Conservation (phyloP, 1,140 invertebrate species). For the Dendrolimus kikuchii region DNA sequence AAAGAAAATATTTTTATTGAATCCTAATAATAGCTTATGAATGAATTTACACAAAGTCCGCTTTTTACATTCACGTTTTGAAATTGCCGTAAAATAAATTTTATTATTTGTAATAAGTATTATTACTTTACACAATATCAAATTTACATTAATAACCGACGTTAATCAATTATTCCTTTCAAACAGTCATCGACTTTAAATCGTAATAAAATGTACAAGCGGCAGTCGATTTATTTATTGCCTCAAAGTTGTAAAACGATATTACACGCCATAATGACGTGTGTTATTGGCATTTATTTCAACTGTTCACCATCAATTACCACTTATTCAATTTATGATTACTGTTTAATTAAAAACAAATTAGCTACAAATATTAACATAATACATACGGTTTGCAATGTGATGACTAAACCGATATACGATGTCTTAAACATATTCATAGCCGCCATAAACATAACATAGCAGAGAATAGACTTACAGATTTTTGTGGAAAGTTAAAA, state of each 20-base stretch:
- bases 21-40: too few relatives aligned
- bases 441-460: neutral
- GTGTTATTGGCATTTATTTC: slow-evolving; percentile 67
- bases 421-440: too few relatives aligned
- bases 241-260: slow-evolving; percentile 68
- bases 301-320: slow-evolving; percentile 59
- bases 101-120: slow-evolving; percentile 15
- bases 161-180: slow-evolving; percentile 69
- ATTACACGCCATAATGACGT: slow-evolving; percentile 68
- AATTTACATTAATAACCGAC: slow-evolving; percentile 63
- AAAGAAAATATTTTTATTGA: too few relatives aligned
- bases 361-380: slow-evolving; percentile 27
- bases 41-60: too few relatives aligned
- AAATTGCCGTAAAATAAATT: slow-evolving; percentile 10
- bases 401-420: neutral
- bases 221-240: slow-evolving; percentile 70
- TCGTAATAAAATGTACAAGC: slow-evolving; percentile 70
- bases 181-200: slow-evolving; percentile 68
- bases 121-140: slow-evolving; percentile 44
- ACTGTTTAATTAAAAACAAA: slow-evolving; percentile 53
- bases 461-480: too few relatives aligned
- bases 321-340: slow-evolving; percentile 51
- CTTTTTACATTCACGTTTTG: too few relatives aligned
- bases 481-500: too few relatives aligned
- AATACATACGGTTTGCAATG: neutral